These are phyloP conservation scores for Montifringilla adamsi DNA, from an alignment of 2,113 vertebrate species.

Conservation along the genomic window DNA sequence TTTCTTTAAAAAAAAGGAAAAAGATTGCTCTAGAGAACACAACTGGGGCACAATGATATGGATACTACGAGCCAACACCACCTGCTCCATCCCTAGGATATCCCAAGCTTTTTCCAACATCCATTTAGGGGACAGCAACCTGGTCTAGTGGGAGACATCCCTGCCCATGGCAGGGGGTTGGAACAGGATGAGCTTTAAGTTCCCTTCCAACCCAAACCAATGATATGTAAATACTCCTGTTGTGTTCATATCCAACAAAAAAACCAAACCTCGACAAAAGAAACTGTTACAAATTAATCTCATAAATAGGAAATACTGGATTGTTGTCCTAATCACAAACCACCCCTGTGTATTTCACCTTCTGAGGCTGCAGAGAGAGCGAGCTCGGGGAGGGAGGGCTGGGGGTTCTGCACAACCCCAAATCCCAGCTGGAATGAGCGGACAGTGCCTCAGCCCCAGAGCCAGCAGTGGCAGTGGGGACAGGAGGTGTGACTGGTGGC, in stretches of 20 bases:
- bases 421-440: not conserved
- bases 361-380: constrained; percentile 62
- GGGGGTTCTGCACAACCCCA: not conserved
- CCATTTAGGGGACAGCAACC: not conserved
- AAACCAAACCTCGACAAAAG: constrained; percentile 23
- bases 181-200: not conserved
- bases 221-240: constrained; percentile 2
- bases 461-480: not conserved
- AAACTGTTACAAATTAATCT: constrained; percentile 61
- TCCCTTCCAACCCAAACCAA: not conserved
- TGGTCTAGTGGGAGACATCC: not conserved
- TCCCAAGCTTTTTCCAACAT: not conserved
- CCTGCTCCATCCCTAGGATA: not conserved
- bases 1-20: not conserved
- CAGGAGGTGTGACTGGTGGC: not conserved
- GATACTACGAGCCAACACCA: not conserved
- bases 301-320: constrained; percentile 67
- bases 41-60: constrained; percentile 47
- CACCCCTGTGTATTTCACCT: constrained; percentile 33
- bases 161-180: not conserved
- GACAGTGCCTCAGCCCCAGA: not conserved
- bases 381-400: constrained; percentile 7
- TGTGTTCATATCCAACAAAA: not conserved
- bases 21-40: constrained; percentile 52
- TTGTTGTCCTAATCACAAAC: constrained; percentile 26